Evolutionary conservation across 2,797 vertebrate genomes (phyloP), one percentile per base, ranked within the genome.

Genomic region (Geotrypetes seraphini): DNA sequence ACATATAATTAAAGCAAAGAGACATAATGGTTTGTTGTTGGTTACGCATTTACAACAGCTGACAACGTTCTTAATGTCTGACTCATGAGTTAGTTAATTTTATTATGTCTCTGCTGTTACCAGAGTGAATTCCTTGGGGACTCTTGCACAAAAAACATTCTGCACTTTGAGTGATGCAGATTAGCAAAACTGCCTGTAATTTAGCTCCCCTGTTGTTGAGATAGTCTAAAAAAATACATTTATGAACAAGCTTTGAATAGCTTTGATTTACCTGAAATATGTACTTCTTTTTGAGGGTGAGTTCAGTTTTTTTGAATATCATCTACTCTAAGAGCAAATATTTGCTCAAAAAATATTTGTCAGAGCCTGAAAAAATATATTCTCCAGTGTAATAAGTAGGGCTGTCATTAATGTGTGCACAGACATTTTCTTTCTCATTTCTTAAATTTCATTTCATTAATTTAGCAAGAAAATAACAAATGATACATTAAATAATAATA

Each of bases 21-120:
- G 53, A 50, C 50, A 48, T 66, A 72, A 73, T 75, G 49, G 57
- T 65, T 64, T 71, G 69, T 55, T 78, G 59, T 75, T 71, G 60
- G 53, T 57, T 66, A 66, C 29, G 38, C 57, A 71, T 69, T 75
- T 53, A 65, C 53, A 69, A 57, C 66, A 72, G 65, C 63, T 78
- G 72, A 72, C 44, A 57, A 56, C 38, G 5, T 48, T 62, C 49
- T 45, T 69, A 71, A 73, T 65, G 50, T 50, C 58, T 55, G 57
- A 50, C 51, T 73, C 53, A 48, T 30, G 63, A 59, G 55, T 64
- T 56, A 36, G 50, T 53, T 60, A 60, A 79, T 73, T 62, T 78
- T 67, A 66, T 58, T 52, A 36, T 39, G 53, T 53, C 53, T 59
- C 43, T 31, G 47, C 22, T 51, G 33, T 60, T 71, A 55, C 45